Evolutionary conservation across 2,113 vertebrate genomes (phyloP).

Genomic region (Elachura formosa): DNA sequence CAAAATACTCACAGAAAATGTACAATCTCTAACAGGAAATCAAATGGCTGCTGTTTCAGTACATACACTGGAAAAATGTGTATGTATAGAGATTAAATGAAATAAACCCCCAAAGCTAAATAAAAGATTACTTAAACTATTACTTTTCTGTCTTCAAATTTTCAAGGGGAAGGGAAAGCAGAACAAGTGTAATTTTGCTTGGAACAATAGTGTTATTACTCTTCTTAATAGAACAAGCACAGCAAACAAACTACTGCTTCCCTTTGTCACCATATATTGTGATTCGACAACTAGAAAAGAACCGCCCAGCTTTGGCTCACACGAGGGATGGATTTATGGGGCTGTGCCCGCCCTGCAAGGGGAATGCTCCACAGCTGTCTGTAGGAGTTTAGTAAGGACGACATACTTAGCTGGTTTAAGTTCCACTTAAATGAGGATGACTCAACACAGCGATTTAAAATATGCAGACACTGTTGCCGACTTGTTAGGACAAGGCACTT

Average conservation of each 20-base stretch:
- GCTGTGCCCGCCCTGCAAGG: neutral
- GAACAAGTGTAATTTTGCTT: neutral
- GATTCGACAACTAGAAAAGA: neutral
- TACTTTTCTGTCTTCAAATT: neutral
- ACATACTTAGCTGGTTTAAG: neutral
- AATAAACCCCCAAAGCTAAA: conserved; percentile 1
- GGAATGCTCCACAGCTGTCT: neutral
- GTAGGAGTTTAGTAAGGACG: neutral
- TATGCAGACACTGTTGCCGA: neutral
- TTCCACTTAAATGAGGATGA: neutral
- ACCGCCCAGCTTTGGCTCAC: neutral
- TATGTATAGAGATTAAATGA: neutral
- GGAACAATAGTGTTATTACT: neutral
- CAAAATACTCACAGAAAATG: neutral
- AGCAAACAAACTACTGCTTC: neutral
- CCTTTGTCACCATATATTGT: neutral
- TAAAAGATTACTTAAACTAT: neutral
- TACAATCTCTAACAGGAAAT: conserved; percentile 9
- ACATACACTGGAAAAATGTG: neutral
- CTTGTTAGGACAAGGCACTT: conserved; percentile 12
- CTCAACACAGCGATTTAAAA: conserved; percentile 9
- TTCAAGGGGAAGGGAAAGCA: neutral
- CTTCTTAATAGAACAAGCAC: neutral
- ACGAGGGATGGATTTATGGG: neutral
- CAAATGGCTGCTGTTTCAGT: neutral